Base-by-base conservation (phyloP, 2,113 vertebrate species). In the Dolichallabes microphthalmus region DNA sequence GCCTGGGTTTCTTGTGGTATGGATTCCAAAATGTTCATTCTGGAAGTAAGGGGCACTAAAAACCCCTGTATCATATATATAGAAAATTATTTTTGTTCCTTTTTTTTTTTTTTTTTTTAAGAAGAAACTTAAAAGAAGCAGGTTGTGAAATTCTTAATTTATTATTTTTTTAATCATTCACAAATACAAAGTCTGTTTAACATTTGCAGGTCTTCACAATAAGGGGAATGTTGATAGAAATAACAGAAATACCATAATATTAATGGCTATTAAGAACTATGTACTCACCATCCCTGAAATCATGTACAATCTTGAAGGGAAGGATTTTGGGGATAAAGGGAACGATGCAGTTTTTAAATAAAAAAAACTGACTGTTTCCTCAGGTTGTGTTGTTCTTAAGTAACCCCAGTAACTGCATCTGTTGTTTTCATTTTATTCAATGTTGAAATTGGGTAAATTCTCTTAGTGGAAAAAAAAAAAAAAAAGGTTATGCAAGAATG, bases 81-180 rank as follows among this genome's bases (percentile, higher is more conserved):
- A 98, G 96, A 97, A 96, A 97, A 96, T 35, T 96, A 96, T 97
- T 85, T 95, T 96, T 94, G 92, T 93, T 96, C 94, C 86, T 91
- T 95, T 94, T 95, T 93, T 96, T 95, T 95, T n/a, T 93, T 96
- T 95, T 95, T 97, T 98, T 97, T 96, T 96, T 96, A 97, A 97
- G 91, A 90, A 97, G 91, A 96, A 95, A 97, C 96, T 95, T 95
- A 91, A 94, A 94, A 77, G 83, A 85, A 92, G 95, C 95, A 96
- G 93, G 95, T 95, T 95, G 93, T 94, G 94, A 95, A 96, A 95
- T 96, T 91, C 95, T 96, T 98, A 98, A 98, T 98, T 99, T 98
- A 99, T 97, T 97, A 95, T 98, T 98, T 95, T 95, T 96, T 97
- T 97, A 88, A 97, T 96, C 96, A 94, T 97, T 97, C 97, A 96